phyloP scores from a whole-genome alignment of 2,797 vertebrate genomes.

The Microctenopoma lineatum region DNA sequence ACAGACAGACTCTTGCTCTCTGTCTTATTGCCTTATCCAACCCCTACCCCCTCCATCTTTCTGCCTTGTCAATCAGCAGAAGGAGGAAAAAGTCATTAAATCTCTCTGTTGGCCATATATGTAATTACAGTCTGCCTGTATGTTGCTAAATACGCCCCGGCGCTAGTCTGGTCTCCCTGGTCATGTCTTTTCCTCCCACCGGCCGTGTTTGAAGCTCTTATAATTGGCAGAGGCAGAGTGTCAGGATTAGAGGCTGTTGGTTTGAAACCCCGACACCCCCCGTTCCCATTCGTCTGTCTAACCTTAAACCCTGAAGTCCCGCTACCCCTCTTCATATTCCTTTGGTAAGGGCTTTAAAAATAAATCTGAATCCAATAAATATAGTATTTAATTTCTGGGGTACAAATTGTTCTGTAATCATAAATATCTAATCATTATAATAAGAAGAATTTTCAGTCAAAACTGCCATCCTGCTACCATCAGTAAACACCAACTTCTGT shows the following conservation, averaged over 20 bases:
- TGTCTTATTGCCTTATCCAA: constrained; percentile 27
- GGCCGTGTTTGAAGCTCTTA: constrained; percentile 85
- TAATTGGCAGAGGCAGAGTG: constrained; percentile 88
- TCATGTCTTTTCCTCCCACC: constrained; percentile 87
- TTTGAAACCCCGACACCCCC: constrained; percentile 81
- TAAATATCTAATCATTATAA: neutral
- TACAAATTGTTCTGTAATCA: neutral
- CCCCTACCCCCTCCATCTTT: constrained; percentile 44
- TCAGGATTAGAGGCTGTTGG: constrained; percentile 86
- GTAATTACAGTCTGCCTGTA: constrained; percentile 89
- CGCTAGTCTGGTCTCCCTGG: constrained; percentile 83
- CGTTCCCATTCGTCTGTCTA: constrained; percentile 8
- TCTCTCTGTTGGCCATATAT: constrained; percentile 86
- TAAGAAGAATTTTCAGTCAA: neutral
- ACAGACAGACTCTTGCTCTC: constrained; percentile 9
- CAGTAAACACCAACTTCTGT: neutral
- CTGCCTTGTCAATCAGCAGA: constrained; percentile 86
- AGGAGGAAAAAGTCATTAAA: constrained; percentile 86
- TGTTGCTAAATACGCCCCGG: constrained; percentile 87
- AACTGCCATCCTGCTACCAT: neutral
- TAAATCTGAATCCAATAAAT: constrained; percentile 19
- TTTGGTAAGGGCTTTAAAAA: constrained; percentile 19
- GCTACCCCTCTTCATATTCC: constrained; percentile 28
- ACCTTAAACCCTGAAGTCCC: constrained; percentile 53
- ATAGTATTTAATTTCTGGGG: neutral